Percentiles rank a stretch among this genome's conserved stretches.
Conservation (phyloP, 2,797 vertebrate species). For the Dicrostonyx torquatus region DNA sequence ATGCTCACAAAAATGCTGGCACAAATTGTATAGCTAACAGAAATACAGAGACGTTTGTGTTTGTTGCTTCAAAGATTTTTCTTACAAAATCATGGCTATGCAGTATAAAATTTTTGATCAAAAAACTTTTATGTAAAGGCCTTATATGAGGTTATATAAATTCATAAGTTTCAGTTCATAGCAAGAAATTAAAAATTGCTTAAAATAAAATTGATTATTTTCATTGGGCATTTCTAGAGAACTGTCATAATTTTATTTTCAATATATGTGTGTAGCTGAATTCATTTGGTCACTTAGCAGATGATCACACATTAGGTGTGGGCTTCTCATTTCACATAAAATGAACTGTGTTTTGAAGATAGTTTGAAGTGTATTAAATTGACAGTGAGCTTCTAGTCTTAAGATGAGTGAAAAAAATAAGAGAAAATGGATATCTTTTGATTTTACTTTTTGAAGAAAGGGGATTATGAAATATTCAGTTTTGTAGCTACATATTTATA, state of each 20-base stretch:
- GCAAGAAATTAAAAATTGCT: background rate
- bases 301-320: background rate
- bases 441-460: background rate
- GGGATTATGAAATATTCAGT: background rate
- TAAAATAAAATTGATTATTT: background rate
- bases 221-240: background rate
- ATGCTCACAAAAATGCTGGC: background rate
- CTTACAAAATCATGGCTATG: background rate
- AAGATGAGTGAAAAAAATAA: background rate
- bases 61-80: background rate
- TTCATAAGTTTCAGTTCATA: conserved; percentile 53
- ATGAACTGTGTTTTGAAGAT: background rate
- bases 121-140: conserved; percentile 40
- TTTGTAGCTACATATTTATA: background rate
- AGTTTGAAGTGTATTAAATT: background rate
- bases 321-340: background rate
- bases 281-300: conserved; percentile 8
- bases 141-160: conserved; percentile 67
- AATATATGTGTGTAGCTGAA: background rate
- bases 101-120: background rate
- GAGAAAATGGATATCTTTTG: background rate
- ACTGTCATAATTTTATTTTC: background rate
- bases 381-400: background rate
- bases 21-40: background rate
- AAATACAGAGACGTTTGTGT: conserved; percentile 18